Percentiles rank a stretch among this genome's conserved stretches.
phyloP scores from a whole-genome alignment of 2,113 vertebrate genomes.

The Pterophyllum scalare region DNA sequence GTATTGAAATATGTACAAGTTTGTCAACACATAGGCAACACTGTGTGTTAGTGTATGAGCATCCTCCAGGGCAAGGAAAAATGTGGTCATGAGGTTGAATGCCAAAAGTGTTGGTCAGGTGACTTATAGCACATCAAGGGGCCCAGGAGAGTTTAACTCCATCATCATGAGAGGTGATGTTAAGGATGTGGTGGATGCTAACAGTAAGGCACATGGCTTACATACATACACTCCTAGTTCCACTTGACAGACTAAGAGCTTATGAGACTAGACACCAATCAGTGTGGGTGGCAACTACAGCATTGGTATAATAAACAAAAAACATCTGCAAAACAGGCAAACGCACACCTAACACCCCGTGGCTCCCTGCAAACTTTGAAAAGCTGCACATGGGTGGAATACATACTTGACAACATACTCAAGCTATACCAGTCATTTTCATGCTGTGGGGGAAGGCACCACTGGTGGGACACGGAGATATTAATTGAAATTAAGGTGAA shows the following conservation, averaged over 20 bases:
- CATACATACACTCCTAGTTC: neutral
- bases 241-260: neutral
- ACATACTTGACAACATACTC: neutral
- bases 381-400: constrained; percentile 3
- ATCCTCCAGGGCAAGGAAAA: neutral
- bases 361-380: neutral
- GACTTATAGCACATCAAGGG: constrained; percentile 28
- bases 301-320: neutral
- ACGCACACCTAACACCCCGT: neutral
- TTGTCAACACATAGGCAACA: neutral
- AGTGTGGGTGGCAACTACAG: neutral
- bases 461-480: neutral
- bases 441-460: neutral
- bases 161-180: neutral
- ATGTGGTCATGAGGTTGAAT: constrained; percentile 38
- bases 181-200: neutral
- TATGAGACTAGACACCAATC: neutral
- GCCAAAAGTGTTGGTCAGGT: constrained; percentile 26
- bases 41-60: constrained; percentile 12
- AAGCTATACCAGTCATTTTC: neutral
- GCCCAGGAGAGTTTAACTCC: constrained; percentile 3
- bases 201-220: neutral
- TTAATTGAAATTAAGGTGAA: neutral
- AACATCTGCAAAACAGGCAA: constrained; percentile 23
- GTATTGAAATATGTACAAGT: constrained; percentile 11